phyloP scores from a whole-genome alignment of 2,888 invertebrate species.

The Papilio demoleus region DNA sequence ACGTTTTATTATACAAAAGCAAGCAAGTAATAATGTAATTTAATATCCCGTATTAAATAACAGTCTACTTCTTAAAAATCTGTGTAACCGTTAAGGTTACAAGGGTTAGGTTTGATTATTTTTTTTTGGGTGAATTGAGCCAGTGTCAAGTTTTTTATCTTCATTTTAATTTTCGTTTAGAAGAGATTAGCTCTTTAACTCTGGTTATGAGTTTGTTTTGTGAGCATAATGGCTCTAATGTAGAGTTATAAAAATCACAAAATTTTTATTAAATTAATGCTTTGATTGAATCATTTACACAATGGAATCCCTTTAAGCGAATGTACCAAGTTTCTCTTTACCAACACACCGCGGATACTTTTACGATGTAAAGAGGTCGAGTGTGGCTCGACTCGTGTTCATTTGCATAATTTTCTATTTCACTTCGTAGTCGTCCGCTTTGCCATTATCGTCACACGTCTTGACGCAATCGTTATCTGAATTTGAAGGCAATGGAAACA shows the following conservation, averaged over 20 bases:
- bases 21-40: neutral
- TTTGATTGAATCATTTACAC: neutral
- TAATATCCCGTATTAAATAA: too few relatives aligned
- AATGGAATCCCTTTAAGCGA: neutral
- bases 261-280: too few relatives aligned
- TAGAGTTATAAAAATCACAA: too few relatives aligned
- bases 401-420: constrained; percentile 46
- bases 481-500: constrained; percentile 26
- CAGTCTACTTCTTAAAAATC: too few relatives aligned
- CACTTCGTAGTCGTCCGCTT: constrained; percentile 23
- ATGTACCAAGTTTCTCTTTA: constrained; percentile 22
- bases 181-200: too few relatives aligned
- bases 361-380: constrained; percentile 42
- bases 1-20: neutral
- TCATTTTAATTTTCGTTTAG: too few relatives aligned
- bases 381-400: constrained; percentile 18
- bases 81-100: too few relatives aligned
- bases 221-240: too few relatives aligned
- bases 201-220: too few relatives aligned
- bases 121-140: too few relatives aligned
- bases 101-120: too few relatives aligned
- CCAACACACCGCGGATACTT: constrained; percentile 21
- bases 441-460: constrained; percentile 16
- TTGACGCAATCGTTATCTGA: constrained; percentile 35
- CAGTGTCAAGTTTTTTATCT: too few relatives aligned